Evolutionary conservation across 2,113 vertebrate genomes (phyloP), one percentile per base, ranked within the genome.

Genomic region (Dasyornis broadbenti): DNA sequence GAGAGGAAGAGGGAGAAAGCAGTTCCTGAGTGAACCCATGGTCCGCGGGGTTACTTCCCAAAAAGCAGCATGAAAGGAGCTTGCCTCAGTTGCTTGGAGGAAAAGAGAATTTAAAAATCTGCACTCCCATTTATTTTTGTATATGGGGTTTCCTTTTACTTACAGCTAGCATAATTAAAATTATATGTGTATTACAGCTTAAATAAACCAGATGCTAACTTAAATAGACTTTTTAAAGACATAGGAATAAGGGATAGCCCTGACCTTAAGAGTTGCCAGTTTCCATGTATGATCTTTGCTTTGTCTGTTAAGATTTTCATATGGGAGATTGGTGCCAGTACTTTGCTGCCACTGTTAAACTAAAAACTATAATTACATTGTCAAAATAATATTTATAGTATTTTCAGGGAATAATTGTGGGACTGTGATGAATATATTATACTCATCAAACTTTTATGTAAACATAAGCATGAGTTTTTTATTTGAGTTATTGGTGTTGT

Each of bases 341-440:
- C 91, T 96, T 96, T 88, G 47, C 94, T 98, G 92, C 97, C 93
- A 59, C 90, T 95, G 89, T 96, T 96, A 80, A 97, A 97, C 84
- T 93, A 95, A 97, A 95, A 96, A 93, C 97, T 98, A 27, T 98
- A 98, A 98, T 98, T 98, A 98, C 86, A 89, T 96, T 98, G 98
- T 98, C 97, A 98, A 97, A 98, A 97, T 97, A 97, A 97, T 98
- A 98, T 98, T 98, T 98, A 98, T 96, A 96, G 97, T 97, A 97
- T 97, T 98, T 98, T 98, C 15, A 7, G 97, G 94, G 96, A 97
- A 97, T 98, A 98, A 98, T 98, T 98, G 96, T 95, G 96, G 98
- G 94, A 97, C 88, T 97, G 94, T 98, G 98, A 98, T 23, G 92
- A 98, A 97, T 98, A 97, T 96, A 98, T 98, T 98, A 97, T 92